Percentiles rank a stretch among this genome's conserved stretches.
Conservation (phyloP, 2,797 vertebrate genomes). For the Macrochelys suwanniensis region DNA sequence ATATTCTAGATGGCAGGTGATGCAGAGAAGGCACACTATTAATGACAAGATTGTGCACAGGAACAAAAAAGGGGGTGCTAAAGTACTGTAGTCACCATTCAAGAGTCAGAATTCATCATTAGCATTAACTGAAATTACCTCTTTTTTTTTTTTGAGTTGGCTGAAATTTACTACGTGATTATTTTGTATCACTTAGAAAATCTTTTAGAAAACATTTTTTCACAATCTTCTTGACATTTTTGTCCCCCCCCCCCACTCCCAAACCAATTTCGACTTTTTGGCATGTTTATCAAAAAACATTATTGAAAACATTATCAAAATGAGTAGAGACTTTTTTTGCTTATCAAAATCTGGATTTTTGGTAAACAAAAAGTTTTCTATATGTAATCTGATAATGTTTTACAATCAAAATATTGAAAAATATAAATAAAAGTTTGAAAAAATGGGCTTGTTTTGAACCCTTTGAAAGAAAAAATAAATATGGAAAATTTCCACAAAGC, state of each 20-base stretch:
- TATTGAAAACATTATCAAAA: not conserved
- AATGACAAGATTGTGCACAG: not conserved
- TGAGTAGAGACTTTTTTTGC: fast-evolving
- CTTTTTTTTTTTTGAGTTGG: not conserved
- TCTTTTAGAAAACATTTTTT: not conserved
- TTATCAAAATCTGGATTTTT: not conserved
- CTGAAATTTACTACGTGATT: not conserved
- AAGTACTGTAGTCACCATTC: not conserved
- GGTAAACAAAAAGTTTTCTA: not conserved
- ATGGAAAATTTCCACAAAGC: no score
- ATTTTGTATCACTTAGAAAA: not conserved
- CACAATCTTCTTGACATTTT: constrained; percentile 2
- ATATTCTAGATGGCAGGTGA: not conserved
- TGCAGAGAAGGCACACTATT: not conserved
- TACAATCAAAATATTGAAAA: not conserved
- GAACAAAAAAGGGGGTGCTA: not conserved
- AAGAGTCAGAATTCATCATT: not conserved
- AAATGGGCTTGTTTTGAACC: no score
- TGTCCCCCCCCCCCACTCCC: not conserved
- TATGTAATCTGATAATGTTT: not conserved
- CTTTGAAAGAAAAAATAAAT: no score
- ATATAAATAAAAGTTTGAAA: not conserved
- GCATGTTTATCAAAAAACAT: not conserved
- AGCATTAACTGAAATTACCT: not conserved
- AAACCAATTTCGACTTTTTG: not conserved